phyloP scores from a whole-genome alignment of 2,888 invertebrate species.

The Athetis lepigone region DNA sequence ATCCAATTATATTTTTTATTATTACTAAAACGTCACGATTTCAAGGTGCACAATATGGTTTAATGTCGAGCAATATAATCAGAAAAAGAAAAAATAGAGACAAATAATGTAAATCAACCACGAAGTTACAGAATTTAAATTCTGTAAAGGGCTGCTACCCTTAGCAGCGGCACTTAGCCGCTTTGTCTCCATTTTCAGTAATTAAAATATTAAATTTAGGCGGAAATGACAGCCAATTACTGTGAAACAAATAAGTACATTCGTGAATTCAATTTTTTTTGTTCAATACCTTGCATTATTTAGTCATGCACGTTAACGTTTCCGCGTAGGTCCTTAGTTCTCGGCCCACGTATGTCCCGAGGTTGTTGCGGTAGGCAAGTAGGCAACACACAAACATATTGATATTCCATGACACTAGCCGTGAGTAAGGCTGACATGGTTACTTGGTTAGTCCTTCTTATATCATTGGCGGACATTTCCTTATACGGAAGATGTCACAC shows the following conservation, averaged over 20 bases:
- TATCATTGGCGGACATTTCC: constrained; percentile 65
- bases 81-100: background rate
- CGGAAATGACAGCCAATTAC: constrained; percentile 63
- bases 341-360: constrained; percentile 85
- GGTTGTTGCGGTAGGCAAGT: constrained; percentile 74
- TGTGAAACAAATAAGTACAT: constrained; percentile 64
- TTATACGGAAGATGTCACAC: constrained; percentile 63
- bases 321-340: constrained; percentile 86
- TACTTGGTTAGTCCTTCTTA: constrained; percentile 67
- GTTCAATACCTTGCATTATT: constrained; percentile 60
- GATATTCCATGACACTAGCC: constrained; percentile 79
- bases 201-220: constrained; percentile 49
- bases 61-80: no score
- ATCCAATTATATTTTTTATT: constrained; percentile 4
- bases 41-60: background rate
- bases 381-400: constrained; percentile 76
- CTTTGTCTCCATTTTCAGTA: constrained; percentile 50
- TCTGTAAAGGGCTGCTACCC: no score
- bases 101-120: constrained; percentile 31
- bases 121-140: constrained; percentile 38
- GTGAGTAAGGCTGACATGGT: constrained; percentile 70
- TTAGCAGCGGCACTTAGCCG: constrained; percentile 13
- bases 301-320: constrained; percentile 75
- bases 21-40: constrained; percentile 2
- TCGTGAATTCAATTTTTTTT: constrained; percentile 68